Percentiles rank a stretch among this genome's conserved stretches.
These are phyloP conservation scores for Automeris io DNA, from an alignment of 2,888 invertebrate species.

Conservation along the genomic window DNA sequence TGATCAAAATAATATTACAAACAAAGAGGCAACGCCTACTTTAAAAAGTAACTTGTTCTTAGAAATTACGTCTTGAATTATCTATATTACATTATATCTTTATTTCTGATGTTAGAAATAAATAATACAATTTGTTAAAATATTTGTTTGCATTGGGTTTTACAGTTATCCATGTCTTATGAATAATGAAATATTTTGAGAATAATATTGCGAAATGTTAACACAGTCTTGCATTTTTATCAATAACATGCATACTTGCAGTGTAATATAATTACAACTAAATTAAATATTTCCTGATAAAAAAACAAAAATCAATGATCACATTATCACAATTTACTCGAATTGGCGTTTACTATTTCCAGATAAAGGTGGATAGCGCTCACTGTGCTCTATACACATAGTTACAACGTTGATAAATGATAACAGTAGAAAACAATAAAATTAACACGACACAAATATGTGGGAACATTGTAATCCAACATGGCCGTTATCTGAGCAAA, in stretches of 20 bases:
- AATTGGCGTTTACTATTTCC: conserved; percentile 43
- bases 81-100: too few relatives aligned
- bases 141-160: too few relatives aligned
- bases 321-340: conserved; percentile 29
- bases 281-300: neutral
- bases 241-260: neutral
- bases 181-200: too few relatives aligned
- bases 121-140: too few relatives aligned
- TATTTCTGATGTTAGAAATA: too few relatives aligned
- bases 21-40: too few relatives aligned
- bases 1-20: too few relatives aligned
- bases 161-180: too few relatives aligned
- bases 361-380: conserved; percentile 31
- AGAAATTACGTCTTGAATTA: too few relatives aligned
- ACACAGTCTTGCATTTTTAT: neutral
- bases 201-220: neutral
- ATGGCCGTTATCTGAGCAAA: conserved; percentile 55
- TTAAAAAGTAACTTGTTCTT: too few relatives aligned
- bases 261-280: neutral
- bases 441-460: conserved; percentile 55
- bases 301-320: conserved; percentile 17
- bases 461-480: conserved; percentile 35
- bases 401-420: conserved; percentile 31
- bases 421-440: conserved; percentile 41
- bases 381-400: conserved; percentile 30